Evolutionary conservation across 1,140 invertebrate genomes (phyloP), one percentile per base, ranked within the genome.

Genomic region (Drosophila tsacasi): DNA sequence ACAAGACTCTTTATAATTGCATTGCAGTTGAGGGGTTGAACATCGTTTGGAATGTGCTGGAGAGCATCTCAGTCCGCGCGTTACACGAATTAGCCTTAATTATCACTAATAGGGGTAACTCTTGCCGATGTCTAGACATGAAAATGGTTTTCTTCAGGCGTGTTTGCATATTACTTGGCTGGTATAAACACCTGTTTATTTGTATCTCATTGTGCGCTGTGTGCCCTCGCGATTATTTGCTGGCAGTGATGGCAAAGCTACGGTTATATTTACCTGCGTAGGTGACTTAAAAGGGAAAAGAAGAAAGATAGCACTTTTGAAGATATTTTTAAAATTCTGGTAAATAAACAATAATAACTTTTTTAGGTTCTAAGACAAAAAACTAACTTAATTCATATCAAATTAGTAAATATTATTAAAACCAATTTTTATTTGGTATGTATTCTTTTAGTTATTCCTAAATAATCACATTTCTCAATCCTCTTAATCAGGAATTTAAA

Each of bases 101-200:
- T 60, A 73, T 23, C 27, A 15, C 55, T 73, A 52, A 73, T 60
- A 23, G 54, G 44, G 37, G 67, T 19, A 50, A 42, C 68, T 73
- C 67, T 61, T 37, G 30, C 44, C 21, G 60, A 35, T 66, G 64
- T 75, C 58, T 74, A 76, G 71, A 75, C 81, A 50, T 54, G 61
- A 7, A 73, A 71, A 71, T 71, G 57, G 69, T 40, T 58, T 35
- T 39, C 39, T 37, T 40, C 39, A 13, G 52, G 65, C 35, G 44
- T 52, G 54, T 73, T 73, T 73, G 55, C 69, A 25, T 61, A 61
- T 73, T 73, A 73, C 67, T 30, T 23, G 54, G 54, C 52, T 47
- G 37, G 67, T 7, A 72, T 61, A 73, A 61, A 73, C 68, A 73
- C 55, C 71, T 74, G 57, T 68, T 68, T 81, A 60, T 76, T 61